phyloP scores from a whole-genome alignment of 2,888 invertebrate genomes.

The Thalpophila matura region DNA sequence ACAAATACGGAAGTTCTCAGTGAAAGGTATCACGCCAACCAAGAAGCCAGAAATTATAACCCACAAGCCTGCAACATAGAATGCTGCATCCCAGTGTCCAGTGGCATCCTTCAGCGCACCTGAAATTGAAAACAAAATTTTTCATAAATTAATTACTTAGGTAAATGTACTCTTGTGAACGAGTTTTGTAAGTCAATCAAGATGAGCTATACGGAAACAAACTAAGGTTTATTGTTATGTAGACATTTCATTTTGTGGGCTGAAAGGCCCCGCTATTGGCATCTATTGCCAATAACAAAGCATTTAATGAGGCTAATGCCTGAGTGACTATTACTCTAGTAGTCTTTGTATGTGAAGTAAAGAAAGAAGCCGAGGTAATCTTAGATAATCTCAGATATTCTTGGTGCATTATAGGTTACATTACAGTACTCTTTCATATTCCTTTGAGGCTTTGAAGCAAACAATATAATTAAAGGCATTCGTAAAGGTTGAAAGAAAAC shows the following conservation, averaged over 20 bases:
- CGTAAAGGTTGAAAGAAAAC: conserved; percentile 19
- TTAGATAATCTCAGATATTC: neutral
- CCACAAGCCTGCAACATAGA: conserved; percentile 95
- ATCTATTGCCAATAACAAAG: neutral
- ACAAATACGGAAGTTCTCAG: conserved; percentile 92
- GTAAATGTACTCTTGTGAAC: no score
- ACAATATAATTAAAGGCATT: neutral
- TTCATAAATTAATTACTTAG: neutral
- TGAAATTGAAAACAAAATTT: conserved; percentile 59
- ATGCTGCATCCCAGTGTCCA: conserved; percentile 94
- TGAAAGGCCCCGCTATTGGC: neutral
- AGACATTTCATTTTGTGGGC: neutral
- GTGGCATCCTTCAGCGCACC: conserved; percentile 91
- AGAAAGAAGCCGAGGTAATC: no score
- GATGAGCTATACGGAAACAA: neutral
- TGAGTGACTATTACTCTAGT: neutral
- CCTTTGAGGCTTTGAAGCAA: neutral
- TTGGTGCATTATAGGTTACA: neutral
- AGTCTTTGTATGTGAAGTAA: no score
- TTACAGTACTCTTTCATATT: neutral
- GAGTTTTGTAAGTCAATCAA: no score
- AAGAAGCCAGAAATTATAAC: conserved; percentile 94
- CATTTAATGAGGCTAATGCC: conserved; percentile 1
- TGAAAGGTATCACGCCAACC: conserved; percentile 92
- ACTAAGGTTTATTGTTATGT: neutral